A percentile compares a stretch with the other conserved stretches of the same genome.
Conservation (phyloP, 2,888 invertebrate species). For the Aradus depressus region DNA sequence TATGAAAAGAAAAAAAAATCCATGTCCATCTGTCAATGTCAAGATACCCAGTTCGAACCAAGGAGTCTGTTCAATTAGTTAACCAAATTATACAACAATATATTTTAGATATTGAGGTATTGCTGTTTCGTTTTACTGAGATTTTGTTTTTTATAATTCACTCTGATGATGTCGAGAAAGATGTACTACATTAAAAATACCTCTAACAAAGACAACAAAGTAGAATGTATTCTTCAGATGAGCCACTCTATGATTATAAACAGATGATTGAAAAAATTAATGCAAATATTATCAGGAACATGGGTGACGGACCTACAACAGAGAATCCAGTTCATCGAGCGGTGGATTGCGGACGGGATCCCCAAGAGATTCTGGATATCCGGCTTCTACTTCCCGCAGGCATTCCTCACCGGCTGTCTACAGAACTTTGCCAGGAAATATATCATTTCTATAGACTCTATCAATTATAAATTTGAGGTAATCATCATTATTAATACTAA, state of each 20-base stretch:
- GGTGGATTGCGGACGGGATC: slow-evolving; percentile 56
- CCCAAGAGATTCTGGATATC: slow-evolving; percentile 73
- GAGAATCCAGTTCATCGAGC: slow-evolving; percentile 50
- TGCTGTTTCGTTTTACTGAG: too few relatives aligned
- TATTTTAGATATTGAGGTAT: too few relatives aligned
- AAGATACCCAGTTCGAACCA: too few relatives aligned
- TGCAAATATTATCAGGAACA: slow-evolving; percentile 4
- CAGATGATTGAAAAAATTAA: slow-evolving; percentile 12
- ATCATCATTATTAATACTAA: neutral
- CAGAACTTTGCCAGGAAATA: slow-evolving; percentile 73
- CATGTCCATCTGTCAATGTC: too few relatives aligned
- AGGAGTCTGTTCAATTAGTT: too few relatives aligned
- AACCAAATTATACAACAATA: too few relatives aligned
- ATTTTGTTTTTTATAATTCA: too few relatives aligned
- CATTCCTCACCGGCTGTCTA: slow-evolving; percentile 68
- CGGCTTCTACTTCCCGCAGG: slow-evolving; percentile 77
- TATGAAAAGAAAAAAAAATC: too few relatives aligned
- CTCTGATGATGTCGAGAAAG: too few relatives aligned
- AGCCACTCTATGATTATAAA: neutral
- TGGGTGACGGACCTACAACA: slow-evolving; percentile 53
- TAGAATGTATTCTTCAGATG: too few relatives aligned
- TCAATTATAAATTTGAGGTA: slow-evolving; percentile 52
- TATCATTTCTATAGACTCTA: slow-evolving; percentile 61
- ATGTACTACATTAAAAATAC: too few relatives aligned
- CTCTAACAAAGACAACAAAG: too few relatives aligned